These are phyloP conservation scores for Campoplex nolae DNA, from an alignment of 2,888 invertebrate species.

Conservation along the genomic window DNA sequence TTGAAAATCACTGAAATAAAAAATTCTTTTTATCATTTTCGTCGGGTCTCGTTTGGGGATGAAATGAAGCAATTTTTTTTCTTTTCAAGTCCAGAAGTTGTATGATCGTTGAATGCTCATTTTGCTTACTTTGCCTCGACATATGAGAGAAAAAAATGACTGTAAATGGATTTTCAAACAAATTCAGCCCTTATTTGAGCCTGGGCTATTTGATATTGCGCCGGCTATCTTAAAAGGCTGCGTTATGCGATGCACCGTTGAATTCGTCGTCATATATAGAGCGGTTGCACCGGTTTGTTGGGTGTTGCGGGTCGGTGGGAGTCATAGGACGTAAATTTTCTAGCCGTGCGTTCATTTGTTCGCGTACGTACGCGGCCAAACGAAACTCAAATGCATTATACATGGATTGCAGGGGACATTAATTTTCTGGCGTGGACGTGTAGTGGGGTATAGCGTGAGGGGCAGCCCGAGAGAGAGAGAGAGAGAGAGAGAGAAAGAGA, in stretches of 20 bases:
- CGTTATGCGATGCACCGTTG: conserved; percentile 29
- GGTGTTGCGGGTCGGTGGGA: conserved; percentile 58
- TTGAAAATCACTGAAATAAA: neutral
- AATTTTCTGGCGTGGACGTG: conserved; percentile 84
- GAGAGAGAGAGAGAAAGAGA: conserved; percentile 47
- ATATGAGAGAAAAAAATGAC: neutral
- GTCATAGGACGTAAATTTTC: conserved; percentile 82
- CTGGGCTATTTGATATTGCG: neutral
- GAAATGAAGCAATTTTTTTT: neutral
- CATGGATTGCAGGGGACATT: conserved; percentile 85
- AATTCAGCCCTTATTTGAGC: neutral
- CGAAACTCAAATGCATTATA: conserved; percentile 84
- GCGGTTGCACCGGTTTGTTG: conserved; percentile 57
- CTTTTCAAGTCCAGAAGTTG: neutral
- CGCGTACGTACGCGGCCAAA: conserved; percentile 74
- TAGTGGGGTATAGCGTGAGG: conserved; percentile 75
- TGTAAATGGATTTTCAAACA: neutral
- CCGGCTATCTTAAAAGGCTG: neutral
- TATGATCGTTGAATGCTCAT: neutral
- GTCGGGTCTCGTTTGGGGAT: neutral
- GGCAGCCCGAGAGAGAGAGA: conserved; percentile 50
- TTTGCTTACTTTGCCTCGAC: neutral
- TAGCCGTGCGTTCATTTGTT: conserved; percentile 83
- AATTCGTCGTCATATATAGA: conserved; percentile 13
- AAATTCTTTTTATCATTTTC: neutral